Evolutionary conservation across 1,140 invertebrate genomes (phyloP), one percentile per base, ranked within the genome.

Genomic region (Drosophila guanche): DNA sequence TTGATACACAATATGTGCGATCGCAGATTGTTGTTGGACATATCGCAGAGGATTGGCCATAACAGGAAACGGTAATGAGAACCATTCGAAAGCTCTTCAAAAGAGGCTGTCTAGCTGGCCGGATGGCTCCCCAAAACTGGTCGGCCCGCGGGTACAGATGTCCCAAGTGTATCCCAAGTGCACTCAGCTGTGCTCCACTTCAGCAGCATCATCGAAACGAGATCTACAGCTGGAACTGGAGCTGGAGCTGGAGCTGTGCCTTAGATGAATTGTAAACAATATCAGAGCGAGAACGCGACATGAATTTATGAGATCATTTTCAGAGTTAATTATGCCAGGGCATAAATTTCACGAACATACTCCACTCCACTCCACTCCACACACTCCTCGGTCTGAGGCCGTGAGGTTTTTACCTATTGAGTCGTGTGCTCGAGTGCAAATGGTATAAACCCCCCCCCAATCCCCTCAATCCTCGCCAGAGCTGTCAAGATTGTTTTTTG

Each of bases 231-330:
- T 33, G 29, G 25, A 27, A 6, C 25, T 16, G 16, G 3, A 55
- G 43, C 47, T 27, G 33, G 20, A 33, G 23, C 27, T 10, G 47
- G 25, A n/a, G 10, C 7, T 12, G 56, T 37, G 68, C 8, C 53
- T 53, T 61, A 59, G 45, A 47, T 16, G 53, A 54, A 79, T 79
- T 68, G 67, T 79, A 85, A 79, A 79, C 80, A 79, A 84, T 60
- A 74, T 56, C 52, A 47, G 46, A 41, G 68, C 29, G 41, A 47
- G 78, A 73, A 65, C 76, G 76, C 76, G 81, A 86, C 68, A 77
- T 74, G 81, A 86, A 86, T 85, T 86, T 85, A 85, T 85, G 81
- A 85, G 80, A 86, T 85, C 81, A 86, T 86, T 79, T 81, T 86
- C 67, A 77, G 77, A 77, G 81, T 74, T 85, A 86, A 85, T 86